Conservation (phyloP, 2,888 invertebrate species). For the Drosophila glabriapex region DNA sequence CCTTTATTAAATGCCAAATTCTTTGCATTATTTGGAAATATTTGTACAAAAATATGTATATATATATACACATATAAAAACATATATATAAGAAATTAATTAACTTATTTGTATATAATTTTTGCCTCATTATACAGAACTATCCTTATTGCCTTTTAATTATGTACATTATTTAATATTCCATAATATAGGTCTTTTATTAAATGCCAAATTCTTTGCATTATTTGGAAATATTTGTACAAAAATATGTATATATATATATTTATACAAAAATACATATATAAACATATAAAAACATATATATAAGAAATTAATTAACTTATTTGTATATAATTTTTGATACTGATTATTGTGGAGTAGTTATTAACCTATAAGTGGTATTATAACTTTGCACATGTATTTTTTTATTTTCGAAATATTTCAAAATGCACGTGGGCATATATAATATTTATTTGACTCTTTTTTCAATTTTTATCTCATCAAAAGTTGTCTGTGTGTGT, state of each 20-base stretch:
- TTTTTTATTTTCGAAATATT: constrained; percentile 14
- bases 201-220: not conserved
- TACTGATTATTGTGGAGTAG: not conserved
- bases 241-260: not conserved
- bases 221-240: not conserved
- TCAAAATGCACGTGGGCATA: constrained; percentile 14
- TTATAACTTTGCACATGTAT: constrained; percentile 37
- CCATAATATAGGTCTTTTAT: not conserved
- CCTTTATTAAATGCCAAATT: not conserved
- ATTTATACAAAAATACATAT: not conserved
- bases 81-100: not conserved
- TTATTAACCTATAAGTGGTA: not conserved
- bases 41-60: not conserved
- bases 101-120: not conserved
- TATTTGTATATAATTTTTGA: not conserved
- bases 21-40: not conserved
- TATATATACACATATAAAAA: not conserved
- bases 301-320: not conserved
- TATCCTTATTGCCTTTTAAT: not conserved
- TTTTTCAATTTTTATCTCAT: constrained; percentile 19
- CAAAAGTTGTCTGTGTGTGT: constrained; percentile 2
- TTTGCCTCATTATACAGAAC: no score
- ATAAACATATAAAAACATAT: not conserved
- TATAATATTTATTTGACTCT: constrained; percentile 7
- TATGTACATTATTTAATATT: not conserved